Evolutionary conservation across 2,888 invertebrate species (phyloP).

Genomic region (Mesoligia furuncula): DNA sequence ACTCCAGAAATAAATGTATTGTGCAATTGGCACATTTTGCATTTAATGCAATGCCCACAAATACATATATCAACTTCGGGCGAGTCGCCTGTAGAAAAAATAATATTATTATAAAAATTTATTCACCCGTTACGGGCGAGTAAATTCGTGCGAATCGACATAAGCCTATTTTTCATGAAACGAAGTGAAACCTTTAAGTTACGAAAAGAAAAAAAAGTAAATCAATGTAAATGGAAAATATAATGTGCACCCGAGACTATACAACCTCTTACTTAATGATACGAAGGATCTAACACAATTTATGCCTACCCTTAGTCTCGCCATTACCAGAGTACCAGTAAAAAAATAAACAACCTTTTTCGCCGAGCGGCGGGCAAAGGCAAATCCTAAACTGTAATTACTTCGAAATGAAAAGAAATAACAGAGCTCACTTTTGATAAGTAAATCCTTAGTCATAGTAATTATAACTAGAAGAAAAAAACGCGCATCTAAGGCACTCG

Average conservation of each 20-base stretch:
- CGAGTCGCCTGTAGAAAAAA: neutral
- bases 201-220: conserved; percentile 11
- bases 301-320: conserved; percentile 37
- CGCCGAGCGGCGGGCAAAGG: conserved; percentile 39
- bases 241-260: conserved; percentile 3
- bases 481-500: conserved; percentile 43
- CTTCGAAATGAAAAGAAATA: conserved; percentile 56
- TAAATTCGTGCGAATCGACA: neutral
- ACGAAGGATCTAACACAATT: conserved; percentile 46
- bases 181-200: neutral
- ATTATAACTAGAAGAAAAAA: conserved; percentile 54
- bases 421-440: conserved; percentile 45
- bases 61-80: neutral
- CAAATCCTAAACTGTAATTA: conserved; percentile 54
- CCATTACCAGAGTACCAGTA: conserved; percentile 43
- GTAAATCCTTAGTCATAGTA: conserved; percentile 54
- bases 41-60: neutral
- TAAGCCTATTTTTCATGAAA: neutral
- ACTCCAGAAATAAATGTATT: neutral
- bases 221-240: conserved; percentile 9
- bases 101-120: neutral
- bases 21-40: neutral
- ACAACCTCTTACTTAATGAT: conserved; percentile 45
- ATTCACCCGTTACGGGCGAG: neutral
- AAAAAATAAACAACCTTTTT: conserved; percentile 58